Base-by-base conservation (phyloP, 2,113 vertebrate species). In the Myotis yumanensis region DNA sequence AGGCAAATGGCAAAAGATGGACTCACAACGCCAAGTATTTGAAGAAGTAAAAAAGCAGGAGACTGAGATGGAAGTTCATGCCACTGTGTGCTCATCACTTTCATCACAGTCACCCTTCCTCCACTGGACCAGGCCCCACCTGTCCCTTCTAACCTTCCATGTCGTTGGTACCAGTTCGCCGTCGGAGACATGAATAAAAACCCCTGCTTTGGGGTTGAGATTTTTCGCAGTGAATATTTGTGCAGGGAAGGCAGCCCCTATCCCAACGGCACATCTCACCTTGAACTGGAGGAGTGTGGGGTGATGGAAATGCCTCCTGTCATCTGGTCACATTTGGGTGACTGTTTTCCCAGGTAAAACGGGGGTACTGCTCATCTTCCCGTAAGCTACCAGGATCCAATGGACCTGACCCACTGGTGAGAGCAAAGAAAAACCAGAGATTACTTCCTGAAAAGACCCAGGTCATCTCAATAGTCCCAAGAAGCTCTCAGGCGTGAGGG, bases 281-380 rank as follows among this genome's bases (percentile, higher is more conserved):
- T 5, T n/a, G 35, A 28, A 3, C 8, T 1, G 6, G 57, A 5
- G 16, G 30, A 3, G 8, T 11, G 4, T 3, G 12, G 4, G 5
- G 5, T 37, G 1, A 22, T 0, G 5, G 40, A 16, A 11, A 14
- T 0, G 3, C 25, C 9, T 10, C 40, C 35, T 2, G 32, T 25
- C 57, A 62, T 28, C 43, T 23, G 30, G 7, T 51, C 14, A 14
- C 14, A 73, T 7, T 4, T 8, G 46, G 37, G 46, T 28, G 14
- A 51, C 15, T 1, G 0, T 46, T 79, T n/a, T 37, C 66, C 23
- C 51, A 69, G 40, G 23, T 1, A 20, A n/a, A 46, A 10, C 1
- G 3, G 5, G 5, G 37, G 40, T 32, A 4, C 52, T 11, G n/a
- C 11, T 0, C 15, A 12, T 20, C 48, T 46, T 57, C 83, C 23